Conservation (phyloP, 2,113 vertebrate genomes). For the Rhadina sibilatrix region DNA sequence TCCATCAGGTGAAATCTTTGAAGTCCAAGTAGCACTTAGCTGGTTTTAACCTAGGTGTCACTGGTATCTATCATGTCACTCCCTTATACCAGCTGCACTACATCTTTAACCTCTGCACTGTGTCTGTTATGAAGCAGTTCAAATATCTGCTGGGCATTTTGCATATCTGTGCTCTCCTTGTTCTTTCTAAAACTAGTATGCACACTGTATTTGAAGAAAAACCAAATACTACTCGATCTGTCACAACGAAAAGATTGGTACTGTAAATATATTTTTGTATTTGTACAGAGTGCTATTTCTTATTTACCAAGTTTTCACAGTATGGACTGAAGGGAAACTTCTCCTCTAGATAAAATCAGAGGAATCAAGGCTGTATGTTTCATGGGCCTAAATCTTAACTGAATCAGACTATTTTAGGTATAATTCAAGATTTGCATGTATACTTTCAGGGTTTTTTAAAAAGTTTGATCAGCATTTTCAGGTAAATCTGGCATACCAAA, state of each 20-base stretch:
- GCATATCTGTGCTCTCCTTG: not conserved
- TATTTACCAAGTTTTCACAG: not conserved
- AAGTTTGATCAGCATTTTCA: not conserved
- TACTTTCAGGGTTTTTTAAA: not conserved
- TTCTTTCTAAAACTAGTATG: not conserved
- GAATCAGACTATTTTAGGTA: not conserved
- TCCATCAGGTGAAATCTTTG: not conserved
- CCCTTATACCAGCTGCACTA: not conserved
- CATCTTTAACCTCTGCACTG: not conserved
- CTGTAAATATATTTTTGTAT: not conserved
- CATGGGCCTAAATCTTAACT: not conserved
- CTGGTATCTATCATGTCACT: not conserved
- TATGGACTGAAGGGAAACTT: not conserved
- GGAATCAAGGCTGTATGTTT: not conserved
- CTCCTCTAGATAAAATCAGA: not conserved
- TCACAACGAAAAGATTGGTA: not conserved
- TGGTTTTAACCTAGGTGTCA: not conserved
- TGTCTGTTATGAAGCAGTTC: accelerated
- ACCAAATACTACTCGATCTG: not conserved
- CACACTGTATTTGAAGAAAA: not conserved
- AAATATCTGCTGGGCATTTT: not conserved
- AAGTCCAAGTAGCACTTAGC: not conserved
- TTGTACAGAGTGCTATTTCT: not conserved
- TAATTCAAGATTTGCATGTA: not conserved
- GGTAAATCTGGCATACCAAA: not conserved